A percentile compares a stretch with the other conserved stretches of the same genome.
These are phyloP conservation scores for Drosophila atripex DNA, from an alignment of 2,888 invertebrate species.

Conservation along the genomic window DNA sequence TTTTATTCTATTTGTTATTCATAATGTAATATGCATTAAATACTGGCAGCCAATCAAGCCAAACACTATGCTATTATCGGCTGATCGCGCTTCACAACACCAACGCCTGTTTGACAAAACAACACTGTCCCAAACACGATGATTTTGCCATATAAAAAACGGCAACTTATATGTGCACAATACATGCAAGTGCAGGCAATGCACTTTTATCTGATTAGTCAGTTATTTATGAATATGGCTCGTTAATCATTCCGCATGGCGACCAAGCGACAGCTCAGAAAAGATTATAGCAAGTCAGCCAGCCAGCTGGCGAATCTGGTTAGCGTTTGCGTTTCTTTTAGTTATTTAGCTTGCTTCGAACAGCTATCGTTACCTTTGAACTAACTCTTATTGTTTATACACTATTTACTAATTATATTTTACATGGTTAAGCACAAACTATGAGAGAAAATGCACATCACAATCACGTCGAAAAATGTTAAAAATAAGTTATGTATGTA, in stretches of 20 bases:
- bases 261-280: constrained; percentile 1
- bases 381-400: constrained; percentile 65
- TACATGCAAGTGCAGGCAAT: constrained; percentile 24
- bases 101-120: constrained; percentile 52
- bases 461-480: constrained; percentile 69
- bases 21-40: neutral
- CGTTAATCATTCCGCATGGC: constrained; percentile 27
- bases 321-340: constrained; percentile 28
- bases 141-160: constrained; percentile 65
- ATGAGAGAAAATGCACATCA: constrained; percentile 73
- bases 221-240: constrained; percentile 13
- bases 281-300: constrained; percentile 18
- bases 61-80: constrained; percentile 32
- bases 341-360: constrained; percentile 27
- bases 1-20: neutral
- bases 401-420: constrained; percentile 68
- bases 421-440: constrained; percentile 75
- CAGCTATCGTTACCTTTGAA: constrained; percentile 65
- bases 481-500: constrained; percentile 72
- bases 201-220: constrained; percentile 36
- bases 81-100: constrained; percentile 43
- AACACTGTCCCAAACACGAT: constrained; percentile 62
- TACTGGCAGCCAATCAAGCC: neutral
- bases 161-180: constrained; percentile 35
- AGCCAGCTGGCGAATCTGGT: constrained; percentile 42